Conservation (phyloP, 2,797 vertebrate genomes). For the Scolopax rusticola region DNA sequence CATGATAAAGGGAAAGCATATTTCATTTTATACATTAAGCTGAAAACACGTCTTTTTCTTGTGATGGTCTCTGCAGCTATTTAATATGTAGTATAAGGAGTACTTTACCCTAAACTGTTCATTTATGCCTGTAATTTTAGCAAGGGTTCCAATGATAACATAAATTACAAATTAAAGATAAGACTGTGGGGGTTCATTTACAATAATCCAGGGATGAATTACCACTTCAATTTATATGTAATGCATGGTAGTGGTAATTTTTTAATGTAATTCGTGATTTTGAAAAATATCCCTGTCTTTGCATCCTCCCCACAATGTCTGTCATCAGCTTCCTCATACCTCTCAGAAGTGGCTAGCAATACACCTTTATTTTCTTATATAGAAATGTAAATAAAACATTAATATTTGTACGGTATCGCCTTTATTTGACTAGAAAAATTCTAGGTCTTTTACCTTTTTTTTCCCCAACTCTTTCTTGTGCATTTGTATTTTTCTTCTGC, state of each 20-base stretch:
- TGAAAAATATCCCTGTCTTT: background rate
- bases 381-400: background rate
- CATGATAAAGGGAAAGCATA: background rate
- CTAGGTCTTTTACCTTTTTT: no score
- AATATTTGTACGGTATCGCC: background rate
- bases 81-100: background rate
- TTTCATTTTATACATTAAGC: background rate
- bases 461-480: background rate
- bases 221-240: background rate
- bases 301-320: background rate
- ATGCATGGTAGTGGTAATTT: background rate
- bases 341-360: background rate
- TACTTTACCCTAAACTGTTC: slow-evolving; percentile 3
- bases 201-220: slow-evolving; percentile 32
- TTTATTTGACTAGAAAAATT: background rate
- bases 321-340: background rate
- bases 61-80: background rate
- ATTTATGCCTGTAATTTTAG: slow-evolving; percentile 15
- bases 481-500: background rate
- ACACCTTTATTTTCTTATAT: background rate
- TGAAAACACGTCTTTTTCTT: background rate
- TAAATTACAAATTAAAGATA: slow-evolving; percentile 34
- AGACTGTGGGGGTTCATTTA: slow-evolving; percentile 10
- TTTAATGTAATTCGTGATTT: background rate
- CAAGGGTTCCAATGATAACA: slow-evolving; percentile 12